Evolutionary conservation across 2,113 vertebrate species (phyloP).

Genomic region (Chrysemys picta): DNA sequence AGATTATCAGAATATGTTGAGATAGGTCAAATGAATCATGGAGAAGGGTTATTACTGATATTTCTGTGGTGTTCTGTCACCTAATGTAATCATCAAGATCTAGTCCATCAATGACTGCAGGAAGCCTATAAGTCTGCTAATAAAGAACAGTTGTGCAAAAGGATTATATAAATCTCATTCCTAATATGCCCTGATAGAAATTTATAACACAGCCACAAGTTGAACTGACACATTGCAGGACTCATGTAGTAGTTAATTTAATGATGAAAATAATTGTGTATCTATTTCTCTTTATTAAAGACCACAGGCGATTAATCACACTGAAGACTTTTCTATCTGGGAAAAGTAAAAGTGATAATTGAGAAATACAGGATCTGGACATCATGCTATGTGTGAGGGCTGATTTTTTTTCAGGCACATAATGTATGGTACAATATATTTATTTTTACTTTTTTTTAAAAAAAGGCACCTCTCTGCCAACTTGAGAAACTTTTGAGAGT

Average conservation of each 20-base stretch:
- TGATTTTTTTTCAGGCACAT: not conserved
- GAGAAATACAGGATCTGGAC: not conserved
- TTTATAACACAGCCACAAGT: not conserved
- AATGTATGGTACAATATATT: fast-evolving
- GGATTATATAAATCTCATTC: not conserved
- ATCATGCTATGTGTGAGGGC: not conserved
- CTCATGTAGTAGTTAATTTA: not conserved
- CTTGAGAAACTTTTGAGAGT: not conserved
- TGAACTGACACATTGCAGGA: not conserved
- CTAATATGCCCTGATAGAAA: not conserved
- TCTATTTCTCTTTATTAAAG: not conserved
- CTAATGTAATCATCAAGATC: not conserved
- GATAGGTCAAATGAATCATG: not conserved
- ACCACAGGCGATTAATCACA: fast-evolving
- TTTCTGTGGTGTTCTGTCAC: not conserved
- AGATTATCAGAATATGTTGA: not conserved
- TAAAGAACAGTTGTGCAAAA: not conserved
- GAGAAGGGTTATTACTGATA: not conserved
- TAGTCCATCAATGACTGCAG: not conserved
- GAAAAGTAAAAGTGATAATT: not conserved
- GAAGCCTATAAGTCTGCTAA: not conserved
- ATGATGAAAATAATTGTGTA: not conserved
- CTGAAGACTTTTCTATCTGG: not conserved
- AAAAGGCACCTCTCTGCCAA: not conserved
- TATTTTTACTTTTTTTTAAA: not conserved